Percentiles rank a stretch among this genome's conserved stretches.
These are phyloP conservation scores for Chrysochloris asiatica DNA, from an alignment of 2,113 vertebrate species.

Conservation along the genomic window DNA sequence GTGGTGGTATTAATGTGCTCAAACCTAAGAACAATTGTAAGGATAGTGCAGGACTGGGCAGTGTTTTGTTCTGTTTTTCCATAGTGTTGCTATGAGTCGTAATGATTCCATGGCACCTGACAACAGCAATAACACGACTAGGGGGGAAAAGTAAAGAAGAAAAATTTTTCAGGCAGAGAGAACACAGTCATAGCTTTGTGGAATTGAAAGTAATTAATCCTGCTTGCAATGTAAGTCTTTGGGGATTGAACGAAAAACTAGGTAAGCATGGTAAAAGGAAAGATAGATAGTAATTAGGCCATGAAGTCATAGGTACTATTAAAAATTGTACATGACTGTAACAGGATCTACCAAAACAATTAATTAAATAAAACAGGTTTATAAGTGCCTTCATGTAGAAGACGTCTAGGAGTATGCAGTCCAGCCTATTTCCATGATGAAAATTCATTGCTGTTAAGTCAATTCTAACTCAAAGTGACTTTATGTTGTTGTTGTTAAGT, in stretches of 20 bases:
- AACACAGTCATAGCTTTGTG: background rate
- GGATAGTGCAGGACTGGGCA: no score
- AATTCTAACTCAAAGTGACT: no score
- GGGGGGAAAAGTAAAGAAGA: background rate
- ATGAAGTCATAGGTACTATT: background rate
- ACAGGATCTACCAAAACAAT: background rate
- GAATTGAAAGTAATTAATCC: background rate
- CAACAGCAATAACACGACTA: no score
- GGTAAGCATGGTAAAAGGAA: background rate
- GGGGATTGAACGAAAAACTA: background rate
- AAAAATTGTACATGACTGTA: background rate
- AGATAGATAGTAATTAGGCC: background rate
- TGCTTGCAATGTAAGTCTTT: background rate
- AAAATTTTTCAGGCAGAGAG: background rate
- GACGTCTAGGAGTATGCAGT: background rate
- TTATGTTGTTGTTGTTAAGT: no score
- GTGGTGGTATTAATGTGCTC: no score
- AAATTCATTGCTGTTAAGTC: background rate
- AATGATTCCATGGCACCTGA: no score
- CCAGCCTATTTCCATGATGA: background rate
- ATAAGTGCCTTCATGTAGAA: background rate
- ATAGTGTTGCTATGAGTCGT: no score
- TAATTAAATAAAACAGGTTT: background rate
- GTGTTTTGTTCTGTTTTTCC: no score
- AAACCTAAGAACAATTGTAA: no score